Evolutionary conservation across 2,888 invertebrate species (phyloP).

Genomic region (Drosophila recens): DNA sequence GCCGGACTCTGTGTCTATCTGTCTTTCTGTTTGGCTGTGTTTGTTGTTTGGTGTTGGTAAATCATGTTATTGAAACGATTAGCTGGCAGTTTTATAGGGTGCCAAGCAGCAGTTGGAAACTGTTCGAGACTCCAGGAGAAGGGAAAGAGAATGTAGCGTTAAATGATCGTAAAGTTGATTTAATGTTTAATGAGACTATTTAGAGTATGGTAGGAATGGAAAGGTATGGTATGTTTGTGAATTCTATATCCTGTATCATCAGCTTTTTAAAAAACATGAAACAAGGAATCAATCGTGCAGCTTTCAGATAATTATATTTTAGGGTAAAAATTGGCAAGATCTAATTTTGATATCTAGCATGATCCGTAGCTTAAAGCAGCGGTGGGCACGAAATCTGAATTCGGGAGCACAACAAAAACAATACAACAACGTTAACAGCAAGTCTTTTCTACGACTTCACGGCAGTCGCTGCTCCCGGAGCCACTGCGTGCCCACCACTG

Average conservation of each 20-base stretch:
- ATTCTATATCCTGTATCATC: neutral
- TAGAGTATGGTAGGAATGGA: neutral
- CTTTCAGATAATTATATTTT: too few relatives aligned
- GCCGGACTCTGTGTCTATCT: slow-evolving; percentile 18
- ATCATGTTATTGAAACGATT: slow-evolving; percentile 77
- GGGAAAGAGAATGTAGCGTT: neutral
- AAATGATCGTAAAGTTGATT: neutral
- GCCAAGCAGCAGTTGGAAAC: slow-evolving; percentile 39
- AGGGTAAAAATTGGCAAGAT: too few relatives aligned
- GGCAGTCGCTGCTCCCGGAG: too few relatives aligned
- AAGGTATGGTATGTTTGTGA: neutral
- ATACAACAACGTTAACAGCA: too few relatives aligned
- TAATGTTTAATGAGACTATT: slow-evolving; percentile 20
- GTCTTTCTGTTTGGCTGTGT: slow-evolving; percentile 37
- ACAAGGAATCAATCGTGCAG: too few relatives aligned
- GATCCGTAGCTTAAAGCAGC: too few relatives aligned
- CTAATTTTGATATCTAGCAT: too few relatives aligned
- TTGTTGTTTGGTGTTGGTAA: slow-evolving; percentile 68
- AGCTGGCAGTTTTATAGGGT: slow-evolving; percentile 73
- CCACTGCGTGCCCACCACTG: too few relatives aligned
- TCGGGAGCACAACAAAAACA: too few relatives aligned
- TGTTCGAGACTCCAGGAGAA: neutral
- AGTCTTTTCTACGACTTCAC: too few relatives aligned
- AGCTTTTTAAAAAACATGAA: neutral
- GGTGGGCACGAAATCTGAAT: too few relatives aligned